These are phyloP conservation scores for Phenganax subtilis DNA, from an alignment of 92 coral and sea anemone genomes.

Conservation along the genomic window DNA sequence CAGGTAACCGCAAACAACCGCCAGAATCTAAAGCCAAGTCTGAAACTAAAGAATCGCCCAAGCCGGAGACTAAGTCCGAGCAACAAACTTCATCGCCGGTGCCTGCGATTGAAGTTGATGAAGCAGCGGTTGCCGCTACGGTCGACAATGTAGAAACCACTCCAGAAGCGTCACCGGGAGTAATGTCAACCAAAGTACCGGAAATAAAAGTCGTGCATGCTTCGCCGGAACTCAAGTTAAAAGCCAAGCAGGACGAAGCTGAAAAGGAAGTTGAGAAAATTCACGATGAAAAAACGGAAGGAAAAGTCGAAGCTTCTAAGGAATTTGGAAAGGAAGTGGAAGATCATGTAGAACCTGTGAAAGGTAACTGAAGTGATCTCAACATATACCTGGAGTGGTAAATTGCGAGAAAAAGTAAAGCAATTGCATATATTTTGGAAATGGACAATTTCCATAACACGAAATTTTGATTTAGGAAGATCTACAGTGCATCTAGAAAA, in stretches of 20 bases:
- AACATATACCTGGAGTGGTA: too few species aligned
- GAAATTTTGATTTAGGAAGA: too few species aligned
- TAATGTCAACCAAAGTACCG: neutral
- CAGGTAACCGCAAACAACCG: slow-evolving; percentile 39
- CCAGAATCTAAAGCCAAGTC: neutral
- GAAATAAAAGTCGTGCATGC: slow-evolving; percentile 28
- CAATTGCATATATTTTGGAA: too few species aligned
- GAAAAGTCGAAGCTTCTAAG: slow-evolving; percentile 1
- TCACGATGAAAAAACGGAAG: slow-evolving; percentile 8
- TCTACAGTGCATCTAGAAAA: too few species aligned
- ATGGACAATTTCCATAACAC: too few species aligned
- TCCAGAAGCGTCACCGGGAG: neutral
- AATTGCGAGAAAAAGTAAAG: too few species aligned
- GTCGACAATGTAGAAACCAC: neutral
- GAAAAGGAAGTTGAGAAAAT: slow-evolving; percentile 6
- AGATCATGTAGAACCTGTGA: neutral
- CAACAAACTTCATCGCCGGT: neutral
- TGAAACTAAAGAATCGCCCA: neutral
- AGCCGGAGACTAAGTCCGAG: neutral
- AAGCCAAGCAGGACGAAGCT: neutral
- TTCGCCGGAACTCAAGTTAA: slow-evolving; percentile 25
- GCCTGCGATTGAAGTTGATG: slow-evolving; percentile 23
- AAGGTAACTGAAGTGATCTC: neutral
- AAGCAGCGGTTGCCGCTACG: slow-evolving; percentile 2
- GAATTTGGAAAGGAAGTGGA: neutral